phyloP scores from a whole-genome alignment of 2,888 invertebrate genomes.

The Scaeva pyrastri region DNA sequence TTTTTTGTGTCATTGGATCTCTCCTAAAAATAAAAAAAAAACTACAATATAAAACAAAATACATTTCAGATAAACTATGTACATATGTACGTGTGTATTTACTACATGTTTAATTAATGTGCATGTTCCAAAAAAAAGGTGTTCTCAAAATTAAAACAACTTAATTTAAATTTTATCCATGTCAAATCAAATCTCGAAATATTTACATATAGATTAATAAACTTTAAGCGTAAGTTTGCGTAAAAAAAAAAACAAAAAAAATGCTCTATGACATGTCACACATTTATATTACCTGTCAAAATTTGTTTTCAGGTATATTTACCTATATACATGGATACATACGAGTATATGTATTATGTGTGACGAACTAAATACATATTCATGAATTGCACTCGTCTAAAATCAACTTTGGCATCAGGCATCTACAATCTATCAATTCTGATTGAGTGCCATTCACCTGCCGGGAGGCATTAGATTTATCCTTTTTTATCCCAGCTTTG shows the following conservation, averaged over 20 bases:
- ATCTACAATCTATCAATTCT: conserved; percentile 75
- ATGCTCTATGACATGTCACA: not conserved
- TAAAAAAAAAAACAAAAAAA: not conserved
- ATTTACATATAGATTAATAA: not conserved
- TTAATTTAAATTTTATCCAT: not conserved
- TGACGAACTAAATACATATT: conserved; percentile 65
- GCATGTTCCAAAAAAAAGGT: not conserved
- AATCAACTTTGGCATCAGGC: conserved; percentile 73
- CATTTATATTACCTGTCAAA: conserved; percentile 7
- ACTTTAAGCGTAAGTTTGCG: not conserved
- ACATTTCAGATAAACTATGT: too few relatives aligned
- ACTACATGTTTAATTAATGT: too few relatives aligned
- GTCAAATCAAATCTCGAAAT: not conserved
- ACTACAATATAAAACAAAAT: too few relatives aligned
- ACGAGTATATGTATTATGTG: conserved; percentile 6
- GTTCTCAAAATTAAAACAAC: not conserved
- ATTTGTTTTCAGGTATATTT: not conserved
- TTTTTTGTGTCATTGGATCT: not conserved
- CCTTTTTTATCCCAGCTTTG: not conserved
- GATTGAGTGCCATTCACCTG: conserved; percentile 74
- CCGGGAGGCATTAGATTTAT: conserved; percentile 68
- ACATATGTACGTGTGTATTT: too few relatives aligned
- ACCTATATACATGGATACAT: not conserved
- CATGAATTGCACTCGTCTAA: conserved; percentile 62
- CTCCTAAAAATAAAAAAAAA: not conserved